phyloP scores from a whole-genome alignment of 2,113 vertebrate species.

The Cathartes aura region DNA sequence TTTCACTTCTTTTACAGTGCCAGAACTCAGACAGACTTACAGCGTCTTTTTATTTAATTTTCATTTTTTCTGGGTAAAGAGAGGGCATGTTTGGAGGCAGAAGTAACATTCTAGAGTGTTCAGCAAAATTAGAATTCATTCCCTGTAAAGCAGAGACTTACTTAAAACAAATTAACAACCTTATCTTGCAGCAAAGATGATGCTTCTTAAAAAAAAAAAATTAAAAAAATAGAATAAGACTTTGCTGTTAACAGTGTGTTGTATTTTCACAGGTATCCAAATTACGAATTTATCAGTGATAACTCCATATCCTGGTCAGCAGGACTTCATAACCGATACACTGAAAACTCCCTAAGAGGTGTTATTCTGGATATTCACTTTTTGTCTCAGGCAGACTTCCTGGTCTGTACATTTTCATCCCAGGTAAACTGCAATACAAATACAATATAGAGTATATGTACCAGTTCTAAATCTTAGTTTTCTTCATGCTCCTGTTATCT shows the following conservation, averaged over 20 bases:
- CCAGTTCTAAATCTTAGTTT: neutral
- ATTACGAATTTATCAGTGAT: constrained; percentile 98
- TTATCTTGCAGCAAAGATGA: neutral
- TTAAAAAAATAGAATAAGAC: no score
- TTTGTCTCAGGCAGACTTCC: constrained; percentile 95
- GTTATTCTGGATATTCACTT: constrained; percentile 99
- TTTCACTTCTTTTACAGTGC: neutral
- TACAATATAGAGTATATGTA: neutral
- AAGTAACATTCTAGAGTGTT: neutral
- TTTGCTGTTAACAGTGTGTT: neutral
- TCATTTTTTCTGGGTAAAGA: neutral
- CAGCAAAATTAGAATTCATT: neutral
- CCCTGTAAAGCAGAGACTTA: neutral
- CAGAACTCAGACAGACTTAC: neutral
- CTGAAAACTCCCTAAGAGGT: constrained; percentile 94
- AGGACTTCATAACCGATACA: constrained; percentile 95
- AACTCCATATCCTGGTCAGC: constrained; percentile 99
- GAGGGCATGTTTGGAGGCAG: neutral
- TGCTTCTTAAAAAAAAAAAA: neutral
- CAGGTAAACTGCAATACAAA: constrained; percentile 80
- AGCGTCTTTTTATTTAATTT: neutral
- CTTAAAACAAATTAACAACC: neutral
- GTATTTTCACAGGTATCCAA: constrained; percentile 86
- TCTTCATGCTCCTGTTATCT: neutral
- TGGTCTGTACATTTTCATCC: constrained; percentile 98